phyloP scores from a whole-genome alignment of 35 echinoderm and acorn worm species.

The Heliocidaris tuberculata region DNA sequence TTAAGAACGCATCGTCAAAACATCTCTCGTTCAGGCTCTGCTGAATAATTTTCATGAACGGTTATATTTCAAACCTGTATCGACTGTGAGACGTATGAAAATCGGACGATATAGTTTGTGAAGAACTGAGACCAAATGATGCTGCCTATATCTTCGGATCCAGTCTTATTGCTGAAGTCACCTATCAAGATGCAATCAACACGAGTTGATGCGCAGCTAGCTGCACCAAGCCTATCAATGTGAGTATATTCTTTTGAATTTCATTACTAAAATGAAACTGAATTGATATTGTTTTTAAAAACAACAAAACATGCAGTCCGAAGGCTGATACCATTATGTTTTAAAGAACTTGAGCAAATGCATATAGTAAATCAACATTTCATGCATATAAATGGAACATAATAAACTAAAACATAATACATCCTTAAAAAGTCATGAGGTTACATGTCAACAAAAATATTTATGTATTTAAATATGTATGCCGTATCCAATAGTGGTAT shows the following conservation, averaged over 20 bases:
- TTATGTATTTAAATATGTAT: no score
- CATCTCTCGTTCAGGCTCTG: neutral
- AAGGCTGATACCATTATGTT: no score
- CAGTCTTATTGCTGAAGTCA: neutral
- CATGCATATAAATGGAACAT: no score
- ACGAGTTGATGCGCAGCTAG: neutral
- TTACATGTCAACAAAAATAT: no score
- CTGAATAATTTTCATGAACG: neutral
- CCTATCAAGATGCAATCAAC: neutral
- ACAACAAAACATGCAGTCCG: no score
- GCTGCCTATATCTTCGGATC: neutral
- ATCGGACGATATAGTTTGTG: neutral
- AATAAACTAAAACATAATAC: no score
- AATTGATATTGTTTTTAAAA: no score
- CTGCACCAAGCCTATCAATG: neutral
- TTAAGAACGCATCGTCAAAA: neutral
- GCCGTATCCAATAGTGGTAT: no score
- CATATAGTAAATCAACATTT: no score
- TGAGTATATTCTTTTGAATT: neutral
- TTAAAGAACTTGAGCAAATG: no score
- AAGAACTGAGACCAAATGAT: neutral
- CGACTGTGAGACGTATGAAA: neutral
- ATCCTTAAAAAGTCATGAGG: no score
- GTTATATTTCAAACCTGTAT: neutral
- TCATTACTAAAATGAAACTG: no score